Conservation (phyloP, 2,797 vertebrate genomes). For the Lophotriccus pileatus region DNA sequence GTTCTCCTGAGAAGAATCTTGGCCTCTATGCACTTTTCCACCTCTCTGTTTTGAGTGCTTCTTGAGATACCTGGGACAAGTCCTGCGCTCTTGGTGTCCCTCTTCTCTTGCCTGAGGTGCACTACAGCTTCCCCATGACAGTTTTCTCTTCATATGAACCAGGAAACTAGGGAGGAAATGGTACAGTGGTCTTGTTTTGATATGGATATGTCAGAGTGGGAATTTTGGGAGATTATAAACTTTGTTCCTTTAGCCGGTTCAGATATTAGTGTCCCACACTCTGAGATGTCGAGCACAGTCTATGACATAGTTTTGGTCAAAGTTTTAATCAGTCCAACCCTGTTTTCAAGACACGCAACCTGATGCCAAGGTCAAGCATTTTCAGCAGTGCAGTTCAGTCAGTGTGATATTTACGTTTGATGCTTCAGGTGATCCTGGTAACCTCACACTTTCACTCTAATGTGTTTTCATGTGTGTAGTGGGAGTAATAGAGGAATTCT, state of each 20-base stretch:
- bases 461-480: neutral
- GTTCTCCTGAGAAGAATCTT: neutral
- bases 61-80: neutral
- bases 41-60: neutral
- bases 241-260: neutral
- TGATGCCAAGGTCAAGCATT: fast-evolving
- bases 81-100: fast-evolving
- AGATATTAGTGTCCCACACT: neutral
- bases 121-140: neutral
- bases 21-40: neutral
- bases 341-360: neutral
- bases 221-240: neutral
- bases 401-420: neutral
- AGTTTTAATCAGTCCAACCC: neutral
- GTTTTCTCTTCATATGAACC: neutral
- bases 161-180: fast-evolving
- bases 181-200: neutral
- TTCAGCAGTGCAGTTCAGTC: neutral
- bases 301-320: neutral
- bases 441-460: neutral
- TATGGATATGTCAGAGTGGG: neutral
- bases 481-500: neutral
- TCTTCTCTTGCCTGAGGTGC: fast-evolving
- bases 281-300: neutral
- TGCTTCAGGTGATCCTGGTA: neutral